Evolutionary conservation across 2,888 invertebrate genomes (phyloP).

Genomic region (Silvanus unidentatus): DNA sequence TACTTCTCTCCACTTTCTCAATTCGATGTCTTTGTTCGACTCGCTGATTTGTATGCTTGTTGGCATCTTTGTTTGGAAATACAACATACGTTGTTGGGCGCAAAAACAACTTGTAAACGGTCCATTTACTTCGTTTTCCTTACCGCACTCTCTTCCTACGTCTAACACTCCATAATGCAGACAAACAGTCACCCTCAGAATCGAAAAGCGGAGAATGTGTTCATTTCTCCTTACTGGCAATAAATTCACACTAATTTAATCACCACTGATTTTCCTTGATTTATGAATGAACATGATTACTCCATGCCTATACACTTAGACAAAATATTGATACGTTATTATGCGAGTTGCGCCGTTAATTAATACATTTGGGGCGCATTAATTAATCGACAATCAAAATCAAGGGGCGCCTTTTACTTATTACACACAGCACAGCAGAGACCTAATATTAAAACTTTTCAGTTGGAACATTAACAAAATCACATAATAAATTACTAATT

Average conservation of each 20-base stretch:
- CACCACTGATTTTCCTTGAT: slow-evolving; percentile 5
- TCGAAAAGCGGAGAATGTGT: slow-evolving; percentile 5
- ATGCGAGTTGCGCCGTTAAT: too few relatives aligned
- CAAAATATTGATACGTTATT: too few relatives aligned
- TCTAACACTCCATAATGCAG: too few relatives aligned
- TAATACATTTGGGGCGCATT: too few relatives aligned
- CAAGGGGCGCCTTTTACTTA: too few relatives aligned
- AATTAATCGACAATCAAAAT: too few relatives aligned
- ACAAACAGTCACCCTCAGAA: not conserved
- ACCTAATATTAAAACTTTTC: too few relatives aligned
- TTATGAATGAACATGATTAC: not conserved
- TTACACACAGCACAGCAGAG: too few relatives aligned
- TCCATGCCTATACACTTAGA: too few relatives aligned
- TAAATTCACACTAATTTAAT: slow-evolving; percentile 16
- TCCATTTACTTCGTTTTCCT: slow-evolving; percentile 32
- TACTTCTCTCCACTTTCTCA: not conserved
- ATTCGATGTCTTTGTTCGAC: not conserved
- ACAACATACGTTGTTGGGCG: slow-evolving; percentile 30
- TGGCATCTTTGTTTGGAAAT: slow-evolving; percentile 23
- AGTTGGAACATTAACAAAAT: too few relatives aligned
- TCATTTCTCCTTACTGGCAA: slow-evolving; percentile 6
- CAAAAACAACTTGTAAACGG: slow-evolving; percentile 37
- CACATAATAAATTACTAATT: too few relatives aligned
- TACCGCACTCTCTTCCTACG: slow-evolving; percentile 21
- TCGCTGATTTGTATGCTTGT: slow-evolving; percentile 17